Conservation (phyloP, 1,140 invertebrate genomes). For the Myzus persicae region DNA sequence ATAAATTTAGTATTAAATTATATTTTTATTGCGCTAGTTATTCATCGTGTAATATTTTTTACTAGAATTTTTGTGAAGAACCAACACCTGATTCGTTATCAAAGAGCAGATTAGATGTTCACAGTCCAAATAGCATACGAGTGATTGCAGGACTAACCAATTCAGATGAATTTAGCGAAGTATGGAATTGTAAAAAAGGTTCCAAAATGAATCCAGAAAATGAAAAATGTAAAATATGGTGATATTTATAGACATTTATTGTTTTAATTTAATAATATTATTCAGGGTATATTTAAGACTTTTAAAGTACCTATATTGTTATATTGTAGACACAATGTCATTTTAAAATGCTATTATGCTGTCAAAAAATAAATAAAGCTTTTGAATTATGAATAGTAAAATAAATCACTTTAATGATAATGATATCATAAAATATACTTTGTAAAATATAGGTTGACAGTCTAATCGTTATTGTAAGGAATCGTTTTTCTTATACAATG, state of each 20-base stretch:
- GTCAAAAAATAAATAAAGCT: no score
- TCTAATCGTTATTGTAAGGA: no score
- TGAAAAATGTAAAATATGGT: constrained; percentile 71
- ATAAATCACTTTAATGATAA: no score
- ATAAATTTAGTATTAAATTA: background rate
- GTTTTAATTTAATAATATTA: background rate
- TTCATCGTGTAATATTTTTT: background rate
- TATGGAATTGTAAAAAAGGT: constrained; percentile 79
- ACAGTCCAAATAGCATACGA: constrained; percentile 78
- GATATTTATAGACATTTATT: background rate
- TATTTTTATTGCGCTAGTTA: background rate
- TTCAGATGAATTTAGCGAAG: constrained; percentile 81
- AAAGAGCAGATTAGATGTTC: constrained; percentile 65
- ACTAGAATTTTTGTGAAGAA: constrained; percentile 58
- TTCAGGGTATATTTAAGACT: no score
- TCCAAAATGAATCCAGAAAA: constrained; percentile 82
- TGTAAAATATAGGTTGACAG: no score
- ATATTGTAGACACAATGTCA: no score
- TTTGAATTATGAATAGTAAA: no score
- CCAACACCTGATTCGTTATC: constrained; percentile 42
- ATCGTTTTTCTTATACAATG: no score
- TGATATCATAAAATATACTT: no score
- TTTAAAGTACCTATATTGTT: no score
- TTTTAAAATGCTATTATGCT: no score
- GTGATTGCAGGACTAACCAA: constrained; percentile 85